Base-by-base conservation (phyloP, 1,140 invertebrate genomes). In the Mercenaria mercenaria region DNA sequence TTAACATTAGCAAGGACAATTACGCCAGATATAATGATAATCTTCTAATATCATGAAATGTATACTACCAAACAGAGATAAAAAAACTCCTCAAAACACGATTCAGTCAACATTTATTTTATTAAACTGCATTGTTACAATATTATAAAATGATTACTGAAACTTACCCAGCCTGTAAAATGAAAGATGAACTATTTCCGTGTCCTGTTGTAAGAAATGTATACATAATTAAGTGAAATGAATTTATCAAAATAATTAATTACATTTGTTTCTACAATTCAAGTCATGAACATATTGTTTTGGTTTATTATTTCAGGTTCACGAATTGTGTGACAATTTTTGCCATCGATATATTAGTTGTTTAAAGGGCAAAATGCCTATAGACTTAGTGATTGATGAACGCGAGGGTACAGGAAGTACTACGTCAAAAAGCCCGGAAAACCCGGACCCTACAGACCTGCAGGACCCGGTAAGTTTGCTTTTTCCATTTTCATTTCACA, bases 311-410 rank as follows among this genome's bases (percentile, higher is more conserved):
- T 92, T 91, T 34, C 91, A 99, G 99, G 99, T 99, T 93, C 99
- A 99, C 97, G 99, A 99, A 97, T 97, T 99, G 94, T 99, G 99
- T 97, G 99, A 99, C 97, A 99, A 99, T 97, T 99, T 99, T 97
- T 99, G 99, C 97, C 98, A 99, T 96, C 98, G 99, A 96, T 99
- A 99, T 97, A 99, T 99, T 96, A 99, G 98, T 97, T 99, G 99
- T 97, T 97, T 99, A 95, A 99, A 99, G 97, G 99, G 99, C 96
- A 99, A 99, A 97, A 99, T 99, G 99, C 99, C 99, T 95, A 99
- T 99, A 96, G 99, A 99, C 97, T 97, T 99, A 96, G 99, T 99
- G 96, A 99, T 99, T 96, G 99, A 99, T 97, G 99, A 99, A 97
- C 97, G 99, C 96, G 99, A 99, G 96, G 97, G 97, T 37, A 88